Evolutionary conservation across 2,113 vertebrate genomes (phyloP).

Genomic region (Petromus typicus): DNA sequence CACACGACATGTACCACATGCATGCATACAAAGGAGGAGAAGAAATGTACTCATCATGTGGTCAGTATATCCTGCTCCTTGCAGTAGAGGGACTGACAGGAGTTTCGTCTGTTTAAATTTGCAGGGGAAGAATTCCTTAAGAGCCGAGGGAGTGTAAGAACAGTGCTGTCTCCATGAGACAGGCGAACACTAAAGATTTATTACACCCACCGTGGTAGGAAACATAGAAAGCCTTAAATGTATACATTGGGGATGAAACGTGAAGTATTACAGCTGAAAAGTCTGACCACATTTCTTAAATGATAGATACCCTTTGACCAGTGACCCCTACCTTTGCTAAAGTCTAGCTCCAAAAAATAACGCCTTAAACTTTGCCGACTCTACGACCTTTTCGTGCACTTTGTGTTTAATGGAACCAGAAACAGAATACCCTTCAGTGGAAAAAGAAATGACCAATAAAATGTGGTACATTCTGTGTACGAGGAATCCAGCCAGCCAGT

Average conservation of each 20-base stretch:
- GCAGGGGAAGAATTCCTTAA: background rate
- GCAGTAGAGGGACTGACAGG: background rate
- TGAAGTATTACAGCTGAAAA: background rate
- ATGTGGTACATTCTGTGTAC: background rate
- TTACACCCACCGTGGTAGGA: background rate
- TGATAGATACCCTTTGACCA: background rate
- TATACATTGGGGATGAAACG: background rate
- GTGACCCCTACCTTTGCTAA: background rate
- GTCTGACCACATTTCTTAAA: background rate
- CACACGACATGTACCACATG: too few species aligned
- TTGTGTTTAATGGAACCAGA: background rate
- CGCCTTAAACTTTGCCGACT: background rate
- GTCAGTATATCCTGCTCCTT: background rate
- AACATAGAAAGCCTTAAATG: background rate
- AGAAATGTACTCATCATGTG: background rate
- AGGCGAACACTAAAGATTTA: background rate
- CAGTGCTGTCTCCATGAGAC: background rate
- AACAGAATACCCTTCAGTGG: background rate
- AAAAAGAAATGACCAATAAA: background rate
- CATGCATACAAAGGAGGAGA: background rate
- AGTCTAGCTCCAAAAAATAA: slow-evolving; percentile 20
- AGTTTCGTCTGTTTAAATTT: background rate
- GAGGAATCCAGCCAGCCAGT: background rate
- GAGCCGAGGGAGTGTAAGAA: background rate
- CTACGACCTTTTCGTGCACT: background rate